phyloP scores from a whole-genome alignment of 2,888 invertebrate species.

The Habrosyne pyritoides region DNA sequence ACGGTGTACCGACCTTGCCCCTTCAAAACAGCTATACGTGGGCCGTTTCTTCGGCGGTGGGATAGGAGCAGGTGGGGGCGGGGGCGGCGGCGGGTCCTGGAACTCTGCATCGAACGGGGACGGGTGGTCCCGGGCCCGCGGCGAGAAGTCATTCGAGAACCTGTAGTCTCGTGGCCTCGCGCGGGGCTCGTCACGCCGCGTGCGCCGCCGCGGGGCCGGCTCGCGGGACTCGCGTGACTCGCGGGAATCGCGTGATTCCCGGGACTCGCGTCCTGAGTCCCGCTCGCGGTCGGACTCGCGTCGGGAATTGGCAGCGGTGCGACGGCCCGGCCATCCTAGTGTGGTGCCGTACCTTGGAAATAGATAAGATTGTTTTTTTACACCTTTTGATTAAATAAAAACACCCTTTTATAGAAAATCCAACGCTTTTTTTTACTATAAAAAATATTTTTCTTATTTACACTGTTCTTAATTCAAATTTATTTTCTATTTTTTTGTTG shows the following conservation, averaged over 20 bases:
- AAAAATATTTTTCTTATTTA: too few relatives aligned
- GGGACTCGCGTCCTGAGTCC: slow-evolving; percentile 32
- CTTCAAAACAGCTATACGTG: slow-evolving; percentile 69
- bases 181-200: slow-evolving; percentile 47
- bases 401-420: too few relatives aligned
- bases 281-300: slow-evolving; percentile 42
- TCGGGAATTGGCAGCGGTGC: slow-evolving; percentile 43
- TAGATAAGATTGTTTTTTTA: neutral
- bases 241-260: slow-evolving; percentile 26
- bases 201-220: slow-evolving; percentile 35
- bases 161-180: slow-evolving; percentile 59
- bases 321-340: slow-evolving; percentile 62
- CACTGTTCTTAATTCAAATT: too few relatives aligned
- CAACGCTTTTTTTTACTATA: too few relatives aligned
- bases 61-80: slow-evolving; percentile 40
- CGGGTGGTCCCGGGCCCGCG: slow-evolving; percentile 73
- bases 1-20: slow-evolving; percentile 60
- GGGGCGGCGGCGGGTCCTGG: slow-evolving; percentile 68
- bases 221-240: slow-evolving; percentile 45
- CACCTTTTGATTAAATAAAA: too few relatives aligned
- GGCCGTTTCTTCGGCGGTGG: slow-evolving; percentile 56
- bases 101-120: slow-evolving; percentile 86
- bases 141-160: slow-evolving; percentile 86
- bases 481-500: too few relatives aligned
- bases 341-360: slow-evolving; percentile 67